A percentile compares a stretch with the other conserved stretches of the same genome.
Conservation (phyloP, 1,140 invertebrate species). For the Aphelinus certus region DNA sequence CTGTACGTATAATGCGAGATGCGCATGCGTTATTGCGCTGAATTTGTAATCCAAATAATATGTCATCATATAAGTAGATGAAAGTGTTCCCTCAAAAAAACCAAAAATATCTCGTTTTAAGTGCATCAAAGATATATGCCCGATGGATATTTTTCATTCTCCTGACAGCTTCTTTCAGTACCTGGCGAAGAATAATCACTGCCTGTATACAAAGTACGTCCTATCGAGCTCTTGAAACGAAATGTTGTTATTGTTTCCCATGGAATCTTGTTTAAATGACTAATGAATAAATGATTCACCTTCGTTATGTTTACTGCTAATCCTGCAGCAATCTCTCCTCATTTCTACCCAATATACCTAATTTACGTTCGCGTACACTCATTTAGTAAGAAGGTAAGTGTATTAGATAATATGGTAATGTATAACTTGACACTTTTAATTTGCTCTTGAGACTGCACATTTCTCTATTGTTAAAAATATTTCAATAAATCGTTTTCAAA, state of each 20-base stretch:
- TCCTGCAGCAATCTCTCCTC: too few relatives aligned
- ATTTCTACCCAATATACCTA: too few relatives aligned
- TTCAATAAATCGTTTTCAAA: too few relatives aligned
- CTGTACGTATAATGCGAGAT: constrained; percentile 55
- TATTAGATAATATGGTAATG: too few relatives aligned
- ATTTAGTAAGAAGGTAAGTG: too few relatives aligned
- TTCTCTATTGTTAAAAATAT: too few relatives aligned
- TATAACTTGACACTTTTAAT: too few relatives aligned
- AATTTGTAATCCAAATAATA: constrained; percentile 57
- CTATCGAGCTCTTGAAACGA: constrained; percentile 53
- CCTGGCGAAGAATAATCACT: constrained; percentile 48
- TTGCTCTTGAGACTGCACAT: too few relatives aligned
- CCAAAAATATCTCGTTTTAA: constrained; percentile 49
- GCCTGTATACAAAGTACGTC: constrained; percentile 54
- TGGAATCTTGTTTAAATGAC: constrained; percentile 58
- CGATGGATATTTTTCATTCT: constrained; percentile 59
- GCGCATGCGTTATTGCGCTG: constrained; percentile 42
- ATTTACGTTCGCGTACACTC: too few relatives aligned
- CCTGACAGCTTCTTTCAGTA: constrained; percentile 51
- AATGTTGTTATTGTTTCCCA: constrained; percentile 61
- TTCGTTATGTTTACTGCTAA: constrained; percentile 37
- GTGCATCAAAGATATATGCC: constrained; percentile 45
- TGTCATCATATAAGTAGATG: constrained; percentile 60
- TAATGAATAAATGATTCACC: constrained; percentile 55
- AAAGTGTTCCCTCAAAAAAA: constrained; percentile 50